Evolutionary conservation across 2,113 vertebrate species (phyloP).

Genomic region (Passer montanus): DNA sequence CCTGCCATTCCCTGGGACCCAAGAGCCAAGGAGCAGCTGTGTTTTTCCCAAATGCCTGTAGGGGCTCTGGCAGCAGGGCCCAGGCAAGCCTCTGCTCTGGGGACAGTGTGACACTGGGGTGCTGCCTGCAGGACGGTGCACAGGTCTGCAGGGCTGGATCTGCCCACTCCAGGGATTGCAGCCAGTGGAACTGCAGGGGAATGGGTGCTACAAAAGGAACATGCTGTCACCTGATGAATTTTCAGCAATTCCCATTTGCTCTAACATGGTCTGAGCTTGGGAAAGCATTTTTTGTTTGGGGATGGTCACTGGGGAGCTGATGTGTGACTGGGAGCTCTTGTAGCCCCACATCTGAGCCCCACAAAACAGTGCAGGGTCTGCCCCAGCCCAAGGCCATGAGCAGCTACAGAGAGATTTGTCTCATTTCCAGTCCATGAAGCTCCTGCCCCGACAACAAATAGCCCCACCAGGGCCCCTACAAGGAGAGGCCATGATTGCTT

Average conservation of each 20-base stretch:
- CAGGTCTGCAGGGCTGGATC: fast-evolving
- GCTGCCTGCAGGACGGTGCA: neutral
- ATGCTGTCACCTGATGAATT: neutral
- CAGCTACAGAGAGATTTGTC: neutral
- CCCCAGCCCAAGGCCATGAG: fast-evolving
- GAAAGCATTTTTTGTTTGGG: neutral
- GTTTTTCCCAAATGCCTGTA: neutral
- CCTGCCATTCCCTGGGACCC: fast-evolving
- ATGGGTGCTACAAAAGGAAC: neutral
- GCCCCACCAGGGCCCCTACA: neutral
- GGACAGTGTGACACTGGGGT: neutral
- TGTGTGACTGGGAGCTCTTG: fast-evolving
- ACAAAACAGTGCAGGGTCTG: neutral
- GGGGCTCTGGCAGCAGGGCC: neutral
- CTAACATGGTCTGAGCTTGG: fast-evolving
- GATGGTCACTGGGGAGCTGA: fast-evolving
- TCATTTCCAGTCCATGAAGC: neutral
- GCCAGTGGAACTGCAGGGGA: neutral
- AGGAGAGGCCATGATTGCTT: neutral
- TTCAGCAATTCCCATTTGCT: neutral
- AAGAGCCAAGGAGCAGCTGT: fast-evolving
- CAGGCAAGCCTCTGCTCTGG: neutral
- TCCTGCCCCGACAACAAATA: neutral
- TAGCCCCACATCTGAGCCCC: neutral
- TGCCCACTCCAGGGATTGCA: fast-evolving